Base-by-base conservation (phyloP, 2,888 invertebrate species). In the Lissonota sp. region DNA sequence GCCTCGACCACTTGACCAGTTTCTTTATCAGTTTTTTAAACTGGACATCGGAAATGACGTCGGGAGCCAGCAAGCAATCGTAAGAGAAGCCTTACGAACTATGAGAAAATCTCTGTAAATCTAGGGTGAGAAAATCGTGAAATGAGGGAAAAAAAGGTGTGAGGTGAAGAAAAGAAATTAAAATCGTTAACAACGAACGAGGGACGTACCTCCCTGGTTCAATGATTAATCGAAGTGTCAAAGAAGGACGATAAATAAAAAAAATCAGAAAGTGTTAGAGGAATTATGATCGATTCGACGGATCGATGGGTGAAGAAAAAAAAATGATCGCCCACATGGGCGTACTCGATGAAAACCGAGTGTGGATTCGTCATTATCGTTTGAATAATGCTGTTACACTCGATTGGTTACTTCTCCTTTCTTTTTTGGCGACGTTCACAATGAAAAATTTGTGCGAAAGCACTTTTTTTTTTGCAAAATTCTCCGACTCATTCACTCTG, bases 41-140 rank as follows among this genome's bases (percentile, higher is more conserved):
- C 53, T 64, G 80, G 60, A 39, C 67, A 46, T 44, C 83, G 79
- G 69, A 70, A 64, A 82, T 64, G 81, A 84, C 87, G 85, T 87
- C 87, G 83, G 86, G 88, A 85, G 86, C 89, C 92, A 91, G 91
- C 87, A 92, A 92, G 90, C 89, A 91, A 90, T 90, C 87, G 87
- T 88, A 87, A 88, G 88, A 89, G 87, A 72, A 80, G 80, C 72
- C 80, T 82, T 80, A 83, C 77, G 79, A 69, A 73, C 66, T 77
- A 69, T 70, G 40, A 77, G 64, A 74, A 71, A 55, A 63, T 74
- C 42, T 55, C 62, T 57, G 26, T 57, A 62, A 71, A 44, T 64
- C 66, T 55, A 58, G 42, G n/a, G 51, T 70, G 63, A 71, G 42
- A 67, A 63, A 76, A 70, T 73, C 46, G 55, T 44, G 55, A 57